A percentile compares a stretch with the other conserved stretches of the same genome.
Evolutionary conservation across 1,140 invertebrate species (phyloP).

Genomic region (Pachypsylla venusta): DNA sequence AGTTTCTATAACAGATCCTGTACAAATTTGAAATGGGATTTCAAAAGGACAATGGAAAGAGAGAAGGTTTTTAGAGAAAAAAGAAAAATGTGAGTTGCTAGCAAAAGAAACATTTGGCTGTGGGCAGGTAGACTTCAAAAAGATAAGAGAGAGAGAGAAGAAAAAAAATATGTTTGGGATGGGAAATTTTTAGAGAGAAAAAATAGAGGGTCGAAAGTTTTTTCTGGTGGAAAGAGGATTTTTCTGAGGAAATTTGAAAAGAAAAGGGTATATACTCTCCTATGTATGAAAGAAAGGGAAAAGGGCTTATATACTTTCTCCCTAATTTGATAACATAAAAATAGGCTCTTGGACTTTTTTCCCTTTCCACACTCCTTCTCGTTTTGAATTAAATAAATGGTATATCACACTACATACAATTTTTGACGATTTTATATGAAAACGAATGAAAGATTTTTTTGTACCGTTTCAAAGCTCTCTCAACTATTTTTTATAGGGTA

Average conservation of each 20-base stretch:
- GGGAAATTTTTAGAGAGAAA: conserved; percentile 2
- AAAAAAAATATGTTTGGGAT: conserved; percentile 5
- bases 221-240: conserved; percentile 9
- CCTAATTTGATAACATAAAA: conserved; percentile 8
- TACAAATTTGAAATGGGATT: conserved; percentile 7
- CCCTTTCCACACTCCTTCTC: no score
- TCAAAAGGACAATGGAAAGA: conserved; percentile 6
- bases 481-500: no score
- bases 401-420: no score
- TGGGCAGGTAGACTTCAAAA: conserved; percentile 9
- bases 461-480: no score
- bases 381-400: not conserved
- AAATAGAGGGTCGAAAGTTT: conserved; percentile 1
- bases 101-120: conserved; percentile 9
- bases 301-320: conserved; percentile 8
- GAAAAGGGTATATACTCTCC: conserved; percentile 5
- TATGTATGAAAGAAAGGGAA: conserved; percentile 5
- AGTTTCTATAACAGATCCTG: no score
- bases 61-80: conserved; percentile 7
- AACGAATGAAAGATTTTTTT: no score
- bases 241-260: not conserved
- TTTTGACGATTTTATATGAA: no score
- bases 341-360: not conserved
- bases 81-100: conserved; percentile 7
- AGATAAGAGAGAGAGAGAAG: conserved; percentile 6